A percentile compares a stretch with the other conserved stretches of the same genome.
Conservation (phyloP, 2,888 invertebrate species). For the Tortricodes alternella region DNA sequence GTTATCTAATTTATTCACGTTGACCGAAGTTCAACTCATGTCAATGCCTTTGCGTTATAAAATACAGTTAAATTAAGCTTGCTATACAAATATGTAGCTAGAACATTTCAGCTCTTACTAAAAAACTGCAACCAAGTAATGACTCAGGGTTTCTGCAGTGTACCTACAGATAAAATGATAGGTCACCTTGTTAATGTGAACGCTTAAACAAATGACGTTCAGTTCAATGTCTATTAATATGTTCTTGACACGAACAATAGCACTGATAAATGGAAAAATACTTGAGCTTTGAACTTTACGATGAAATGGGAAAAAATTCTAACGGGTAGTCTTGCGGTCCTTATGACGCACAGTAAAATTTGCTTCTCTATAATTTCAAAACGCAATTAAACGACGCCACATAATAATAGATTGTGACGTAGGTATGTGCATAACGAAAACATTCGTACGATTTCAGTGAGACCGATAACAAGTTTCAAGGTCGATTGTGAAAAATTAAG, state of each 20-base stretch:
- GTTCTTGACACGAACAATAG: constrained; percentile 21
- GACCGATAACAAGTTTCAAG: not conserved
- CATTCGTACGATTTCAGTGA: no score
- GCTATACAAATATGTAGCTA: no score
- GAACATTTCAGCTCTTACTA: no score
- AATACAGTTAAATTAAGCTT: no score
- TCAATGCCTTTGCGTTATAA: no score
- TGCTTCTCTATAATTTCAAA: not conserved
- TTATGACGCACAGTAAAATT: not conserved
- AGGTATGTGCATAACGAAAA: no score
- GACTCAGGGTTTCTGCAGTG: constrained; percentile 22
- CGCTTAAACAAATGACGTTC: constrained; percentile 37
- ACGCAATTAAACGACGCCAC: not conserved
- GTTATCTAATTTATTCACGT: no score
- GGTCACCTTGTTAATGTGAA: constrained; percentile 44
- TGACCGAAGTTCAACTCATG: no score
- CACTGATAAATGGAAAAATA: constrained; percentile 22
- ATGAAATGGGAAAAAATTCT: no score
- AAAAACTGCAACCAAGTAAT: not conserved
- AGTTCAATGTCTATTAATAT: constrained; percentile 22
- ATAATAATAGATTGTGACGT: not conserved
- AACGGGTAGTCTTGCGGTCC: no score
- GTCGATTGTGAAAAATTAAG: not conserved
- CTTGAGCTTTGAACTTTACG: constrained; percentile 13
- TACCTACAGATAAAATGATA: constrained; percentile 39